A percentile compares a stretch with the other conserved stretches of the same genome.
Evolutionary conservation across 2,888 invertebrate genomes (phyloP).

Genomic region (Rosalia funebris): DNA sequence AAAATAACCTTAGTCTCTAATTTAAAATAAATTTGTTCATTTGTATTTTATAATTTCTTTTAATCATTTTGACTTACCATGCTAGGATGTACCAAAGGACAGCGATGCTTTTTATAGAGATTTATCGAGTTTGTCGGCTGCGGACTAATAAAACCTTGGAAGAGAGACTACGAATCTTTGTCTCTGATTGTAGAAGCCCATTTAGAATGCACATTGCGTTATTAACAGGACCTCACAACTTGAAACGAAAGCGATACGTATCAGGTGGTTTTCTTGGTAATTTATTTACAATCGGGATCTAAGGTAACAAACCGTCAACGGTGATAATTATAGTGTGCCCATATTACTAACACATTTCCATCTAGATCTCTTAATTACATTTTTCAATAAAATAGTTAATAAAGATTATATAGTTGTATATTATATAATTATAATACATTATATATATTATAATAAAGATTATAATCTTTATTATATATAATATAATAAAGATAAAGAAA

Average conservation of each 20-base stretch:
- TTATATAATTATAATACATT: too few species aligned
- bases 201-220: constrained; percentile 53
- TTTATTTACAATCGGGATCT: constrained; percentile 34
- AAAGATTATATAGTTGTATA: too few species aligned
- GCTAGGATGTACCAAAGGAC: constrained; percentile 34
- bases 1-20: too few species aligned
- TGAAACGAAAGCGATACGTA: constrained; percentile 46
- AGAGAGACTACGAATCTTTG: constrained; percentile 30
- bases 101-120: constrained; percentile 51
- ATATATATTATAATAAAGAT: too few species aligned
- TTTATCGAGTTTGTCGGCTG: constrained; percentile 52
- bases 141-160: constrained; percentile 53
- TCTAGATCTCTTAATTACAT: too few species aligned
- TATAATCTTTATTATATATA: too few species aligned
- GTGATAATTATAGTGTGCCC: background rate
- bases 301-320: constrained; percentile 29
- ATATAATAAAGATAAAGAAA: too few species aligned
- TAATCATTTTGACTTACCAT: constrained; percentile 42
- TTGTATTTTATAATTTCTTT: constrained; percentile 40
- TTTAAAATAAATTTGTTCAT: constrained; percentile 39
- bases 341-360: background rate
- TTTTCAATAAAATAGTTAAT: too few species aligned
- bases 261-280: constrained; percentile 34
- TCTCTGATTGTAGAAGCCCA: constrained; percentile 46
- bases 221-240: constrained; percentile 52